Conservation (phyloP, 2,797 vertebrate species). For the Graptemys geographica region DNA sequence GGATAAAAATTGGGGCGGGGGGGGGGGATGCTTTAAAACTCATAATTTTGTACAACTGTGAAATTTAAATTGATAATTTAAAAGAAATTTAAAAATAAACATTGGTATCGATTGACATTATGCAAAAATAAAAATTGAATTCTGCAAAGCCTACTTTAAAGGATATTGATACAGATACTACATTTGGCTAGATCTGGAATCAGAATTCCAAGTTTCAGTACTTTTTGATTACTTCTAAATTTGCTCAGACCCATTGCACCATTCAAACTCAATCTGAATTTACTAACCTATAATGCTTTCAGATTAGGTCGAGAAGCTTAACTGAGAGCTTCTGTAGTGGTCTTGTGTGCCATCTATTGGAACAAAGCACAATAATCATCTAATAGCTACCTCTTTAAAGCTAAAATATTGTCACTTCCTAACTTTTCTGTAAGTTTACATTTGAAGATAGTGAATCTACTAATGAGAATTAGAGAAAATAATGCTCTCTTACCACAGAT, state of each 20-base stretch:
- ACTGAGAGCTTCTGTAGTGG: slow-evolving; percentile 50
- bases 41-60: not conserved
- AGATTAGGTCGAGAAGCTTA: not conserved
- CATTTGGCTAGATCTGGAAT: not conserved
- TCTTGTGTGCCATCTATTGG: slow-evolving; percentile 84
- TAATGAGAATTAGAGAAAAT: not conserved
- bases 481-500: not conserved
- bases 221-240: not conserved
- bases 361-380: slow-evolving; percentile 69
- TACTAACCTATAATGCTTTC: not conserved
- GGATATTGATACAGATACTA: not conserved
- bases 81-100: not conserved
- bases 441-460: not conserved
- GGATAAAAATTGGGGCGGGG: too few species aligned
- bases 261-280: not conserved
- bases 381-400: not conserved
- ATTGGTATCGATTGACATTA: not conserved
- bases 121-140: not conserved
- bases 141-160: not conserved
- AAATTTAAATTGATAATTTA: not conserved
- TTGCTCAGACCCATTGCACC: not conserved
- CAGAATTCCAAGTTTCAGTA: not conserved
- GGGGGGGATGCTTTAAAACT: too few species aligned
- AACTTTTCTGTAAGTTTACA: not conserved
- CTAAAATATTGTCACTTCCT: not conserved